A percentile compares a stretch with the other conserved stretches of the same genome.
Conservation (phyloP, 2,888 invertebrate species). For the Netelia melanura region DNA sequence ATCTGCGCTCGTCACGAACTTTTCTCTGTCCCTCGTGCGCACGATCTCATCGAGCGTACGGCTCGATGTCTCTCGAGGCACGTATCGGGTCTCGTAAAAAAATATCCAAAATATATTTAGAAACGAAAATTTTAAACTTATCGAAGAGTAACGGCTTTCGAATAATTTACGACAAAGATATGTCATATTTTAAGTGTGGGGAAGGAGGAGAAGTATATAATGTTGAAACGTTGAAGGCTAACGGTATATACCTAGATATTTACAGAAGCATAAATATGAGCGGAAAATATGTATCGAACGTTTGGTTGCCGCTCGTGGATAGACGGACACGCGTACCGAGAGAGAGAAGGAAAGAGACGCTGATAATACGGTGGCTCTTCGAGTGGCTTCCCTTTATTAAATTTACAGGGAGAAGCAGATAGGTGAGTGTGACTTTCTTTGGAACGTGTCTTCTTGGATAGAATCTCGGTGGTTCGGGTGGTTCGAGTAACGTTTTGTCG, state of each 20-base stretch:
- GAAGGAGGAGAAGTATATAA: too few relatives aligned
- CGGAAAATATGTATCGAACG: too few relatives aligned
- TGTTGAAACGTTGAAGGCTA: too few relatives aligned
- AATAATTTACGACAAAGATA: too few relatives aligned
- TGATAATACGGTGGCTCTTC: constrained; percentile 23
- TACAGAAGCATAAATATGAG: too few relatives aligned
- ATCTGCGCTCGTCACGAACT: constrained; percentile 19
- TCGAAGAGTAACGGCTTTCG: too few relatives aligned
- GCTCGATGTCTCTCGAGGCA: constrained; percentile 13
- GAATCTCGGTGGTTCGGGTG: constrained; percentile 8
- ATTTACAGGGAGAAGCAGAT: constrained; percentile 28
- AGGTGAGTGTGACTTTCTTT: constrained; percentile 43
- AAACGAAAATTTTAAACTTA: background rate
- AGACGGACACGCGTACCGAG: background rate
- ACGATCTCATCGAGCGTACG: background rate
- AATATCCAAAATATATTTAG: background rate
- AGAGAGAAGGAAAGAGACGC: background rate
- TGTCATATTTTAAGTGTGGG: too few relatives aligned
- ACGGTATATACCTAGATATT: too few relatives aligned
- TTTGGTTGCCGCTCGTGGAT: too few relatives aligned
- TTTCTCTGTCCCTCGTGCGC: constrained; percentile 7
- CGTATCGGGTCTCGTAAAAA: constrained; percentile 8
- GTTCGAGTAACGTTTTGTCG: constrained; percentile 30
- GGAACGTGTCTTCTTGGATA: background rate
- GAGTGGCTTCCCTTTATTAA: constrained; percentile 49